These are phyloP conservation scores for Polymixis flavicincta DNA, from an alignment of 2,888 invertebrate genomes.

Conservation along the genomic window DNA sequence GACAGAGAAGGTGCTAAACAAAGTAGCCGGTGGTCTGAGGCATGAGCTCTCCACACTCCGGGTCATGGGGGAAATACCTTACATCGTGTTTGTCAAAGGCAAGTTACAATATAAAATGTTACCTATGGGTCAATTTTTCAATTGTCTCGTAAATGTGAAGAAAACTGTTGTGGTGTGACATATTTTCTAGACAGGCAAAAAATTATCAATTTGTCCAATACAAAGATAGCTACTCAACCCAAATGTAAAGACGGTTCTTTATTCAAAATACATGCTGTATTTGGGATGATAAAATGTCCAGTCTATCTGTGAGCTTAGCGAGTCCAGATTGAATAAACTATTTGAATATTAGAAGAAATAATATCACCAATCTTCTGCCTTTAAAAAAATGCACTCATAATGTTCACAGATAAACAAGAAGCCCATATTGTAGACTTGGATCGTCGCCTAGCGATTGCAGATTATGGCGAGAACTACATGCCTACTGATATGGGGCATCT, in stretches of 20 bases:
- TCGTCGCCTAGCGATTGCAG: conserved; percentile 90
- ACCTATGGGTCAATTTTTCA: neutral
- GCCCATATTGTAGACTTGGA: conserved; percentile 91
- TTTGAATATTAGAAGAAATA: neutral
- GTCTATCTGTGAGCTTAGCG: neutral
- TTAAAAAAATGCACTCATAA: conserved; percentile 28
- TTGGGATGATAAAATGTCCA: neutral
- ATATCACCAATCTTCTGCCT: neutral
- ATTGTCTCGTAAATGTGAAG: neutral
- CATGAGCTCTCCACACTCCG: conserved; percentile 94
- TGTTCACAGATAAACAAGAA: conserved; percentile 90
- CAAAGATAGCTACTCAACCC: too few species aligned
- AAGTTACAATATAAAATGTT: neutral
- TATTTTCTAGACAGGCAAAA: neutral
- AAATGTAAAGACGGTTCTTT: too few species aligned
- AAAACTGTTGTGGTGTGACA: neutral
- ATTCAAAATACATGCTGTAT: neutral
- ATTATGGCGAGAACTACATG: conserved; percentile 92
- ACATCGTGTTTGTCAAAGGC: conserved; percentile 93
- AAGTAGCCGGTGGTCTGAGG: conserved; percentile 91
- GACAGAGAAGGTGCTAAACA: conserved; percentile 89
- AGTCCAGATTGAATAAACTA: neutral
- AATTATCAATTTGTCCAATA: too few species aligned
- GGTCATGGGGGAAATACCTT: conserved; percentile 94
- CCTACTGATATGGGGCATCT: conserved; percentile 87